Base-by-base conservation (phyloP, 2,113 vertebrate genomes). In the Cairina moschata region DNA sequence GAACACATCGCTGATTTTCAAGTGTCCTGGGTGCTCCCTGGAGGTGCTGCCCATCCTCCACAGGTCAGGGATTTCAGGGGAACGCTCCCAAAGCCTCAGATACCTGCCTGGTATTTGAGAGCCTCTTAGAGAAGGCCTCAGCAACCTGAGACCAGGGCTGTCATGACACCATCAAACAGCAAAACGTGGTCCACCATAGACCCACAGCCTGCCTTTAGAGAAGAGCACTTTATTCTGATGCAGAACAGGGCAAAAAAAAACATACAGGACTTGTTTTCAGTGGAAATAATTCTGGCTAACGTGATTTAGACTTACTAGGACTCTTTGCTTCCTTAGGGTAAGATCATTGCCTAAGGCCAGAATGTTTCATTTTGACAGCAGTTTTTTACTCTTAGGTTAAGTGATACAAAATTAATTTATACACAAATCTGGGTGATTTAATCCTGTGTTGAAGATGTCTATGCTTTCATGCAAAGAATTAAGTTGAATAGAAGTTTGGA, bases 51-150 rank as follows among this genome's bases (percentile, higher is more conserved):
- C 31, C 55, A 14, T 34, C 66, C 16, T 50, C 68, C 20, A 34
- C 0, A 0, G 6, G 52, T 26, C n/a, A 5, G 11, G 32, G 25
- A 34, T 67, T 83, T 81, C 32, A 17, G 31, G 42, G 50, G 26
- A 29, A 22, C 44, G 44, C 32, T 54, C 20, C 21, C 28, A 42
- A 31, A 48, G 60, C 34, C 34, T 63, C 60, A 63, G 26, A 38
- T 23, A 28, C 34, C 28, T 55, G n/a, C 65, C 59, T 38, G 46
- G 12, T 25, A 44, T 28, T 46, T 44, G 67, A 77, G 50, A 83
- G 28, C 40, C 31, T 59, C 40, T 78, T 0, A 0, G 44, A 54
- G 29, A 18, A 71, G 44, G 36, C 18, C 16, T 82, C 40, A 55
- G 60, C 16, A 29, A 12, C 52, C 59, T 31, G 31, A 83, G 62